phyloP scores from a whole-genome alignment of 2,113 vertebrate genomes.

The Rostratula benghalensis region DNA sequence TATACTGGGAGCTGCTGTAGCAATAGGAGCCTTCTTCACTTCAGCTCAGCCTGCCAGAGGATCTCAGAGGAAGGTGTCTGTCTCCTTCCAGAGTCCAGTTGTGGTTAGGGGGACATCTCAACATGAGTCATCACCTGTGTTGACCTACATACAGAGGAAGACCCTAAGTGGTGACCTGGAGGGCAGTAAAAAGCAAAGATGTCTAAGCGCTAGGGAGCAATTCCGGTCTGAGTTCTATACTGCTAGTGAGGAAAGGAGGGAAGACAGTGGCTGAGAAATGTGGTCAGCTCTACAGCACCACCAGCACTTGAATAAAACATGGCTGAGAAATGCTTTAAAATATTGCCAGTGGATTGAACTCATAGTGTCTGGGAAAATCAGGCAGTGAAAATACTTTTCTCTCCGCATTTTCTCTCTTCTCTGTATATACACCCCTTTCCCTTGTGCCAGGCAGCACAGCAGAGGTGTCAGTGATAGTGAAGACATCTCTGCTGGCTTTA shows the following conservation, averaged over 20 bases:
- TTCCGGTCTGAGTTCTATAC: not conserved
- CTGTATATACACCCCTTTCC: not conserved
- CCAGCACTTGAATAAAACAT: not conserved
- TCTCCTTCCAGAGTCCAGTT: not conserved
- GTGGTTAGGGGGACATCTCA: not conserved
- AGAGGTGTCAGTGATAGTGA: constrained; percentile 3
- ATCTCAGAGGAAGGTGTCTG: not conserved
- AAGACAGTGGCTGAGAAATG: not conserved
- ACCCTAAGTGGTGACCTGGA: not conserved
- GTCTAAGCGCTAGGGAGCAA: not conserved
- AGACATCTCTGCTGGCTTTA: constrained; percentile 21
- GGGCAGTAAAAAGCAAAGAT: not conserved
- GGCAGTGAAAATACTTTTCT: not conserved
- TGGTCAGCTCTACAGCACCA: rapidly evolving
- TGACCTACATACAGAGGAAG: not conserved
- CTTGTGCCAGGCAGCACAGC: not conserved
- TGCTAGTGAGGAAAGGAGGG: not conserved
- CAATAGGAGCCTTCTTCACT: not conserved
- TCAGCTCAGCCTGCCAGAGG: not conserved
- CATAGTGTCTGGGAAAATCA: not conserved
- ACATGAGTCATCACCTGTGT: not conserved
- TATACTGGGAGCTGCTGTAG: not conserved
- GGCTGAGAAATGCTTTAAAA: constrained; percentile 19
- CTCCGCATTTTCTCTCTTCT: not conserved
- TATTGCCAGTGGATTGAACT: not conserved